Evolutionary conservation across 2,797 vertebrate genomes (phyloP).

Genomic region (Sylvia borin): DNA sequence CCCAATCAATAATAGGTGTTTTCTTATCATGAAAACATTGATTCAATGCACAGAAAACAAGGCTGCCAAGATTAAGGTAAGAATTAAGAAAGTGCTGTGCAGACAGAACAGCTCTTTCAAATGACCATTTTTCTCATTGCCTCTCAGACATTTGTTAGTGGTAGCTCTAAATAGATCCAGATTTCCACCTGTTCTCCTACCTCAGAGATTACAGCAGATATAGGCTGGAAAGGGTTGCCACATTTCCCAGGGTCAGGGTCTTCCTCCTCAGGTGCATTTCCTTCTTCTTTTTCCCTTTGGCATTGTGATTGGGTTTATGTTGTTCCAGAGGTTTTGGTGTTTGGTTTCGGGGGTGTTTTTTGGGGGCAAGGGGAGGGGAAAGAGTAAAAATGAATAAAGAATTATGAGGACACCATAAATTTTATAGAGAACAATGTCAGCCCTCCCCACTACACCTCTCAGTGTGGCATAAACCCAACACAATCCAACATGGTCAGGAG

Average conservation of each 20-base stretch:
- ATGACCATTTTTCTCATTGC: neutral
- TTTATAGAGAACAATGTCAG: neutral
- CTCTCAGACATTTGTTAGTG: neutral
- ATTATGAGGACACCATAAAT: neutral
- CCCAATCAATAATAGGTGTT: neutral
- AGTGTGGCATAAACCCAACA: neutral
- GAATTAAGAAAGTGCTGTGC: neutral
- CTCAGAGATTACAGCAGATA: constrained; percentile 82
- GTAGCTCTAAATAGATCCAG: neutral
- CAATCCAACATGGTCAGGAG: neutral
- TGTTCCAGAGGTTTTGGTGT: neutral
- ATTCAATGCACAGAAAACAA: neutral
- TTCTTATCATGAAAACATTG: neutral
- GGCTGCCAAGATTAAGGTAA: neutral
- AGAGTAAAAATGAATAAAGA: neutral
- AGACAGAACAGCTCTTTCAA: neutral
- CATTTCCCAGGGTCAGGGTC: constrained; percentile 69
- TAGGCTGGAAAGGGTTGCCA: constrained; percentile 84
- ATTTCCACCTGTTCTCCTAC: constrained; percentile 67
- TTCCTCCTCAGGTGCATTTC: constrained; percentile 60
- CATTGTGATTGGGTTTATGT: constrained; percentile 65
- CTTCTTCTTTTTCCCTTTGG: constrained; percentile 83
- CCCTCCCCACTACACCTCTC: neutral
- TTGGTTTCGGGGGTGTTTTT: neutral
- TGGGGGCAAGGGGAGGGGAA: rapidly evolving